These are phyloP conservation scores for Leptodactylus fallax DNA, from an alignment of 2,797 vertebrate genomes.

Conservation along the genomic window DNA sequence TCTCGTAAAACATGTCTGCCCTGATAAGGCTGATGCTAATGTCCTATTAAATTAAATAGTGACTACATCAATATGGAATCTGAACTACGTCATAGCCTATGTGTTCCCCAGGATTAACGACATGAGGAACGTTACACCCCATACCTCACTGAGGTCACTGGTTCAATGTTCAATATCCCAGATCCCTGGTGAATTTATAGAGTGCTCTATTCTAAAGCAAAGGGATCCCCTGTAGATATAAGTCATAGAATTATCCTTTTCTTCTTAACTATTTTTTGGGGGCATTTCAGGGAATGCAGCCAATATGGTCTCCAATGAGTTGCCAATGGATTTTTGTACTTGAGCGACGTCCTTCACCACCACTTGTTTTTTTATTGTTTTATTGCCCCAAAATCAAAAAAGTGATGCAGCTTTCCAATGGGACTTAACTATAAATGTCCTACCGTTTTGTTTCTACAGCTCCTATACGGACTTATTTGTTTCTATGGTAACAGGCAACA, in stretches of 20 bases:
- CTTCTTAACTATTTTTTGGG: not conserved
- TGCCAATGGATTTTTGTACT: not conserved
- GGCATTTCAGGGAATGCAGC: not conserved
- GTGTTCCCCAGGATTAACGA: not conserved
- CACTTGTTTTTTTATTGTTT: no score
- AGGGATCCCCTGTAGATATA: not conserved
- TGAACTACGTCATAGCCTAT: not conserved
- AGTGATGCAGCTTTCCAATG: no score
- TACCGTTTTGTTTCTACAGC: no score
- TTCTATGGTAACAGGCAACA: no score
- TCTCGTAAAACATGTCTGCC: not conserved
- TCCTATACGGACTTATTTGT: no score
- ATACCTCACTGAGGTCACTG: not conserved
- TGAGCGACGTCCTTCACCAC: no score
- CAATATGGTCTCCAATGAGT: not conserved
- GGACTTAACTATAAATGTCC: no score
- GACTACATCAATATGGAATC: not conserved
- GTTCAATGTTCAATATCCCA: not conserved
- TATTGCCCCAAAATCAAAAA: no score
- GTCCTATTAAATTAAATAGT: not conserved
- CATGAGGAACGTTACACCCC: not conserved
- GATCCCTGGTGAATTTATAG: not conserved
- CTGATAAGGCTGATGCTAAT: not conserved
- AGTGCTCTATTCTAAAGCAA: not conserved
- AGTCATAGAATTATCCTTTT: not conserved